Percentiles rank a stretch among this genome's conserved stretches.
phyloP scores from a whole-genome alignment of 2,888 invertebrate genomes.

The Drosophila falleni region DNA sequence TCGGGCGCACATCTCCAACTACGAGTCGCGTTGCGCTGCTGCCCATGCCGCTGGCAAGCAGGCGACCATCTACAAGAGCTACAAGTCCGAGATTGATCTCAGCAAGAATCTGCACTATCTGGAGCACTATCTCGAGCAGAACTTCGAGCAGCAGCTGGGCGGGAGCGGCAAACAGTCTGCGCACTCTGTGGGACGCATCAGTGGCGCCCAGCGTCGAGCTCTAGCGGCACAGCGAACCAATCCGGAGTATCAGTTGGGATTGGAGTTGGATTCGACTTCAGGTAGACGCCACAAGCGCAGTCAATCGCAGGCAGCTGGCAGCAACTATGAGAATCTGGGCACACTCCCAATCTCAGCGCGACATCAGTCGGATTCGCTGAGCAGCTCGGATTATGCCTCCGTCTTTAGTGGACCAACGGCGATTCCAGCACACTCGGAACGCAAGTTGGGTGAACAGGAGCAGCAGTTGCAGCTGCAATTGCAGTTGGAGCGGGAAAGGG shows the following conservation, averaged over 20 bases:
- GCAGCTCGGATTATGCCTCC: conserved; percentile 85
- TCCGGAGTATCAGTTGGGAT: background rate
- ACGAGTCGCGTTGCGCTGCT: conserved; percentile 81
- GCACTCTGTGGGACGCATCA: conserved; percentile 81
- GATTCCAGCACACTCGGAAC: background rate
- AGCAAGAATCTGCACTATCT: conserved; percentile 85
- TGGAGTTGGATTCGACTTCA: conserved; percentile 23
- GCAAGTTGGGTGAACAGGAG: background rate
- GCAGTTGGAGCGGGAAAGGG: background rate
- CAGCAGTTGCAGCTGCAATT: background rate
- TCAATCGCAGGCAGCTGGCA: conserved; percentile 74
- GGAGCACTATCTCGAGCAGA: conserved; percentile 85
- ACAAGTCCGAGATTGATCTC: conserved; percentile 85
- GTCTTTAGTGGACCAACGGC: conserved; percentile 83
- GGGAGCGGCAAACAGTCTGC: conserved; percentile 74
- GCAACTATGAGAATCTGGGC: conserved; percentile 77
- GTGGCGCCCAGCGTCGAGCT: conserved; percentile 65
- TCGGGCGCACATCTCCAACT: conserved; percentile 81
- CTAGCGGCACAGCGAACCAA: conserved; percentile 45
- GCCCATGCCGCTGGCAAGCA: conserved; percentile 70
- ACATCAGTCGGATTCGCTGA: conserved; percentile 82
- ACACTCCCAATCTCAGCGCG: conserved; percentile 67
- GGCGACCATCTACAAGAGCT: conserved; percentile 84
- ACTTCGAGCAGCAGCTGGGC: conserved; percentile 83
- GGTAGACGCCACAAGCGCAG: conserved; percentile 77